A percentile compares a stretch with the other conserved stretches of the same genome.
Conservation (phyloP, 1,140 invertebrate genomes). For the Drosophila asahinai region DNA sequence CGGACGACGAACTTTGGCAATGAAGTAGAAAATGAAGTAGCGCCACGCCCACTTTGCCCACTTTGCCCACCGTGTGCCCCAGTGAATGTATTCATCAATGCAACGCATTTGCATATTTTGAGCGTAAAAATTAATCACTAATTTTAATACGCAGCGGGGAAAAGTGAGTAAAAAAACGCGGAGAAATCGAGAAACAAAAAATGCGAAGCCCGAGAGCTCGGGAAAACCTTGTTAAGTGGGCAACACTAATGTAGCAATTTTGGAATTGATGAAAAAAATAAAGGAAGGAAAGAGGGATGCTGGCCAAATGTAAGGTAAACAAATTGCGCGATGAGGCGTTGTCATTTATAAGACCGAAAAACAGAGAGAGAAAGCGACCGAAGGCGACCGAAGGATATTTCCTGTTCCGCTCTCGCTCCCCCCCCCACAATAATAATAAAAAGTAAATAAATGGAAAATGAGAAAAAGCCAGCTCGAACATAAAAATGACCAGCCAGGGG, state of each 20-base stretch:
- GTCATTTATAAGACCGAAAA: slow-evolving; percentile 73
- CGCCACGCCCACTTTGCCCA: slow-evolving; percentile 65
- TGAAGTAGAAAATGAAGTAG: slow-evolving; percentile 84
- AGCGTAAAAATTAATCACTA: slow-evolving; percentile 85
- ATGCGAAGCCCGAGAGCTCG: neutral
- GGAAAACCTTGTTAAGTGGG: slow-evolving; percentile 83
- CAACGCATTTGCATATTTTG: slow-evolving; percentile 82
- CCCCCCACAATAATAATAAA: slow-evolving; percentile 69
- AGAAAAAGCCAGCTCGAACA: slow-evolving; percentile 63
- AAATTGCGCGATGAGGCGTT: slow-evolving; percentile 84
- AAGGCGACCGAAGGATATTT: slow-evolving; percentile 70
- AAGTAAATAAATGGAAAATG: slow-evolving; percentile 84
- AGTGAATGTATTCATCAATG: slow-evolving; percentile 83
- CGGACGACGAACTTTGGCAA: slow-evolving; percentile 80
- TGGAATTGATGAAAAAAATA: slow-evolving; percentile 74
- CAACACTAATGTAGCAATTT: slow-evolving; percentile 85
- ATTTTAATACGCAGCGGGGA: slow-evolving; percentile 79
- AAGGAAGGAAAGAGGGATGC: slow-evolving; percentile 9
- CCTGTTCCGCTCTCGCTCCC: slow-evolving; percentile 40
- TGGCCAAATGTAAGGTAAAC: slow-evolving; percentile 75
- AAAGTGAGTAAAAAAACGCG: slow-evolving; percentile 2
- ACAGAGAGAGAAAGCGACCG: neutral
- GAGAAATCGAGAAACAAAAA: neutral
- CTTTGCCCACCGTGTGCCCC: slow-evolving; percentile 1
- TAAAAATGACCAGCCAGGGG: slow-evolving; percentile 60